Conservation (phyloP, 2,113 vertebrate genomes). For the Cairina moschata region DNA sequence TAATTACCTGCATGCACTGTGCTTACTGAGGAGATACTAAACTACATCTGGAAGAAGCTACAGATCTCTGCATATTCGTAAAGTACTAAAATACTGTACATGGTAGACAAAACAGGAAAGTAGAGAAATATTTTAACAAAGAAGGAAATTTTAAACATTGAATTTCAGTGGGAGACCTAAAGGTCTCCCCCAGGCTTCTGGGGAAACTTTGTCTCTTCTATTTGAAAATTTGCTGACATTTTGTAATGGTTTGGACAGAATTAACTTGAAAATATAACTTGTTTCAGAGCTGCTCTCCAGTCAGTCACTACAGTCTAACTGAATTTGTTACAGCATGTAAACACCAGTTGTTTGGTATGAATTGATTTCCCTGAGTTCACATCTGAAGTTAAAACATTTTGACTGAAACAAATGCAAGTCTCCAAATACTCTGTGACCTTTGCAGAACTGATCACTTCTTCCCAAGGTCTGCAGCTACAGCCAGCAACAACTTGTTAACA, state of each 20-base stretch:
- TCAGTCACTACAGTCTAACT: background rate
- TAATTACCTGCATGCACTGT: background rate
- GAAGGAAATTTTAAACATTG: background rate
- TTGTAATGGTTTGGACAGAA: background rate
- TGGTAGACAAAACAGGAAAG: background rate
- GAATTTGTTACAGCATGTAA: background rate
- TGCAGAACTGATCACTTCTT: background rate
- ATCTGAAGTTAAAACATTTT: slow-evolving; percentile 32
- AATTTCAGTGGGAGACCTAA: background rate
- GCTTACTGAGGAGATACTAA: background rate
- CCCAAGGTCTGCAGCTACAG: background rate
- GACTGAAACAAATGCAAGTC: slow-evolving; percentile 10
- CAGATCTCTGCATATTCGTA: background rate
- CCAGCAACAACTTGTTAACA: background rate
- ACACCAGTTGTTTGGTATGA: background rate
- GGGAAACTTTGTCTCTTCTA: background rate
- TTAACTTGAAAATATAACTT: background rate
- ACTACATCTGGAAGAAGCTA: background rate
- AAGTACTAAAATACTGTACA: background rate
- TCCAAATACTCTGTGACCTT: background rate
- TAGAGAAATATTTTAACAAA: background rate
- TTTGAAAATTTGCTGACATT: slow-evolving; percentile 34
- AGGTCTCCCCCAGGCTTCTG: background rate
- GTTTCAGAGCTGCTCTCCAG: slow-evolving; percentile 32
- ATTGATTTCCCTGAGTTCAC: background rate